phyloP scores from a whole-genome alignment of 2,797 vertebrate species.

The Huso huso region DNA sequence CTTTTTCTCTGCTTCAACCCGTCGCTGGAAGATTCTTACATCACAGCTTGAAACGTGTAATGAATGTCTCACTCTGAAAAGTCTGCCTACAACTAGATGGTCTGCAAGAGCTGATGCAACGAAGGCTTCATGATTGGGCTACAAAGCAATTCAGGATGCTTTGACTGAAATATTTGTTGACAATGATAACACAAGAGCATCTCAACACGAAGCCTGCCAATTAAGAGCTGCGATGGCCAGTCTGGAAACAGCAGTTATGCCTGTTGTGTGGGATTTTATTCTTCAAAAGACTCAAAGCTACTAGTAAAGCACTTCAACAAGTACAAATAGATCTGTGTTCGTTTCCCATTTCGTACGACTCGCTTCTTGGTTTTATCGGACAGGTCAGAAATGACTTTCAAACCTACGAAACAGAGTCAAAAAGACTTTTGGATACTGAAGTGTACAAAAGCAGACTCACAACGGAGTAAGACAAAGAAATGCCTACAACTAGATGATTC shows the following conservation, averaged over 20 bases:
- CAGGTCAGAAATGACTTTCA: background rate
- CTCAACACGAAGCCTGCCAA: background rate
- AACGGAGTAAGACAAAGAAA: background rate
- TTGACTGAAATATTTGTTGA: background rate
- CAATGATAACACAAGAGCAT: background rate
- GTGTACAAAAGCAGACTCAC: background rate
- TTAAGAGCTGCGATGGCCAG: background rate
- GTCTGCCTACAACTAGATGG: background rate
- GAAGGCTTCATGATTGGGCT: background rate
- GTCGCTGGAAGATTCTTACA: background rate
- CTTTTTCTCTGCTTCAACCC: background rate
- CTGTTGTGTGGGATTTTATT: background rate
- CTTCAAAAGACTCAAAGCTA: background rate
- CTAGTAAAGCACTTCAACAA: background rate
- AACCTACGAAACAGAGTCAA: too few relatives aligned
- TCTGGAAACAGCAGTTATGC: conserved; percentile 1
- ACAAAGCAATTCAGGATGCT: background rate
- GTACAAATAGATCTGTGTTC: background rate
- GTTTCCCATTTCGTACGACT: background rate
- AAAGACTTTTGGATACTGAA: too few relatives aligned
- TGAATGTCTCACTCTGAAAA: background rate
- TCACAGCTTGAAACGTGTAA: background rate
- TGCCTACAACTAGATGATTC: too few relatives aligned
- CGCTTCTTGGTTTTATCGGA: background rate
- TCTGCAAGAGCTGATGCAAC: background rate